Percentiles rank a stretch among this genome's conserved stretches.
Conservation (phyloP, 2,113 vertebrate genomes). For the Chionodraco myersi region DNA sequence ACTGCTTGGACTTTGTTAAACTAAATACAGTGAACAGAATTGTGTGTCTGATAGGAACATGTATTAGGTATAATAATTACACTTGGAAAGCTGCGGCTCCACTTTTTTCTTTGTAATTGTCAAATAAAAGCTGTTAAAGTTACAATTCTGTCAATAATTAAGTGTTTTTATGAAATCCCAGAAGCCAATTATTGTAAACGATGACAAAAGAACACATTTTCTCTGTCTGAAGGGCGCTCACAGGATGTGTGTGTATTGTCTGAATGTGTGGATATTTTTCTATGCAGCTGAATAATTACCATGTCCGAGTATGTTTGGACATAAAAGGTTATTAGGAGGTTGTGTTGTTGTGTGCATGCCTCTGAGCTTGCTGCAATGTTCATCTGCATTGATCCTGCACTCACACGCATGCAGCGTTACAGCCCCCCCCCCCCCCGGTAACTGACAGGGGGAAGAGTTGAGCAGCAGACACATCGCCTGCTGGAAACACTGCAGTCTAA, state of each 20-base stretch:
- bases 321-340: conserved; percentile 31
- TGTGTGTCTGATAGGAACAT: neutral
- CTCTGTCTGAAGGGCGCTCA: neutral
- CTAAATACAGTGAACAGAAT: neutral
- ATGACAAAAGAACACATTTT: neutral
- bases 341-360: conserved; percentile 10
- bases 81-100: too few relatives aligned
- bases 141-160: too few relatives aligned
- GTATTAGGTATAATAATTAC: too few relatives aligned
- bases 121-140: too few relatives aligned
- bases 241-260: neutral
- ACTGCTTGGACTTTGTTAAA: neutral
- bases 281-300: conserved; percentile 1
- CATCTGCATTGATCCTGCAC: conserved; percentile 4
- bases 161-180: too few relatives aligned
- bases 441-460: conserved; percentile 35
- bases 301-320: conserved; percentile 7
- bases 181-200: neutral
- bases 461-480: conserved; percentile 52
- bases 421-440: neutral
- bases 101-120: too few relatives aligned
- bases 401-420: conserved; percentile 3
- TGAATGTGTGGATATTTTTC: neutral
- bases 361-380: conserved; percentile 29
- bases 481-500: conserved; percentile 23